Base-by-base conservation (phyloP, 2,797 vertebrate species). In the Macrochelys suwanniensis region DNA sequence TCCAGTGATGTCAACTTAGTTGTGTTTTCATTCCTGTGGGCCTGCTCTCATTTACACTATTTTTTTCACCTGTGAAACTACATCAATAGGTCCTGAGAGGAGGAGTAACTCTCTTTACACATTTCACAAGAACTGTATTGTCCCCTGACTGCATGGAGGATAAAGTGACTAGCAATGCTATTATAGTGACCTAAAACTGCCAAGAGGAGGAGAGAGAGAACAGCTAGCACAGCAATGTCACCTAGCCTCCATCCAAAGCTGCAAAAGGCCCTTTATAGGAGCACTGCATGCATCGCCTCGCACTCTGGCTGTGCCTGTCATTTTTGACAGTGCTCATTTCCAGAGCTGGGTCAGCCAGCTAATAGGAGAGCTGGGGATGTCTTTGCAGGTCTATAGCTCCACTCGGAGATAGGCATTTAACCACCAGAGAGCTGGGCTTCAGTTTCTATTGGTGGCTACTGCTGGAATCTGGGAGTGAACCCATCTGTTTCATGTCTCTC, bases 391-490 rank as follows among this genome's bases (percentile, higher is more conserved):
- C 47, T 91, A 37, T 54, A 93, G 87, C 56, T 88, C 42, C 42
- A 28, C 28, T n/a, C 3, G 7, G 59, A 93, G 28, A 28, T 82
- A 53, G 87, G 86, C 79, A 84, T 3, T 1, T 71, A 78, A 84
- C 50, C 80, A n/a, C 74, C 56, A 77, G 31, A 68, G 49, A 56
- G 56, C 56, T 10, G 37, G 85, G 91, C 76, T 96, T 86, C 96
- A 96, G 80, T 95, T 95, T 93, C 80, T 87, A 37, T n/a, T 95
- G 82, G 85, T 86, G 89, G 82, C 78, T 93, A 25, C 51, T 91
- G 74, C 7, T 31, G 85, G 89, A 97, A 96, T 95, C 78, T 91
- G 94, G 90, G 88, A 82, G 82, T 84, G 86, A 97, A 92, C 89
- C 68, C 26, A 76, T 89, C 87, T 82, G 78, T 84, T 84, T 96